These are phyloP conservation scores for Tiliacea aurago DNA, from an alignment of 2,888 invertebrate species.

Conservation along the genomic window DNA sequence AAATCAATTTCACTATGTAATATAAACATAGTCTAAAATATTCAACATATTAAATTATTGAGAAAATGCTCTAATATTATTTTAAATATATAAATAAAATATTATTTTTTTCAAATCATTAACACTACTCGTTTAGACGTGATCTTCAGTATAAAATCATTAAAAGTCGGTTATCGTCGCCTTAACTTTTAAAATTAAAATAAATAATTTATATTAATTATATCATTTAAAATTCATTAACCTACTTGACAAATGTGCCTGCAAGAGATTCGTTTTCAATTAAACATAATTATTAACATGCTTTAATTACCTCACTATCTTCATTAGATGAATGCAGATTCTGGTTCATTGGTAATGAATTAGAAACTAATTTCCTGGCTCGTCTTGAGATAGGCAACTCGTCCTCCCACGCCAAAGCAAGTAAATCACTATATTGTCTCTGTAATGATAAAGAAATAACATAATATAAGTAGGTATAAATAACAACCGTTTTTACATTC, in stretches of 20 bases:
- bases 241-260: not conserved
- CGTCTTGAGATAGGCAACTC: conserved; percentile 93
- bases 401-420: conserved; percentile 97
- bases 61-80: too few species aligned
- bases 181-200: too few species aligned
- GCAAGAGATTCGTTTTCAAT: not conserved
- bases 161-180: too few species aligned
- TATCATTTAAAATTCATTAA: not conserved
- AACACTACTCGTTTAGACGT: too few species aligned
- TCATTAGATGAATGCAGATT: conserved; percentile 93
- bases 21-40: too few species aligned
- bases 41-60: too few species aligned
- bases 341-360: conserved; percentile 89
- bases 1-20: too few species aligned
- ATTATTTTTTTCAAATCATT: too few species aligned
- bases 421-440: conserved; percentile 97
- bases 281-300: not conserved
- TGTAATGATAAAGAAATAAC: conserved; percentile 75
- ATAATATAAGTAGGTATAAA: conserved; percentile 7
- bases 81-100: too few species aligned
- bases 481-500: not conserved
- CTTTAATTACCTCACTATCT: conserved; percentile 92
- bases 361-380: conserved; percentile 91
- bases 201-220: too few species aligned
- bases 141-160: too few species aligned